Evolutionary conservation across 2,888 invertebrate genomes (phyloP).

Genomic region (Machimus rusticus): DNA sequence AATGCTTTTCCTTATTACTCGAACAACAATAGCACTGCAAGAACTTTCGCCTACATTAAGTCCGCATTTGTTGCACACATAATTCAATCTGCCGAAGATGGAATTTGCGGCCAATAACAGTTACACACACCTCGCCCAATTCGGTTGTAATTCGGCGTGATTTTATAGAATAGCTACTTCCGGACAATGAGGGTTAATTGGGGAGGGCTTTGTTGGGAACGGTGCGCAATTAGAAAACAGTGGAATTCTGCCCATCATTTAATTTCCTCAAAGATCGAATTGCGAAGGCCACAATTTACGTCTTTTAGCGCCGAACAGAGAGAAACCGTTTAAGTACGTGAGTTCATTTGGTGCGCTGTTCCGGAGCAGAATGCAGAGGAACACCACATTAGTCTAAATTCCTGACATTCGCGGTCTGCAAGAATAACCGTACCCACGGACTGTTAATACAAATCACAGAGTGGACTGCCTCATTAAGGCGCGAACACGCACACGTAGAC

Average conservation of each 20-base stretch:
- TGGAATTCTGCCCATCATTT: background rate
- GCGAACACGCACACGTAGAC: background rate
- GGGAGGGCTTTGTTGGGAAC: background rate
- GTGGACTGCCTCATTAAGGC: background rate
- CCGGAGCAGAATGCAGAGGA: background rate
- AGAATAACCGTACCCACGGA: slow-evolving; percentile 9
- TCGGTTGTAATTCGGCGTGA: background rate
- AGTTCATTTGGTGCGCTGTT: background rate
- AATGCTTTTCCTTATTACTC: background rate
- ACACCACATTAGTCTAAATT: background rate
- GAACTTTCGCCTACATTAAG: background rate
- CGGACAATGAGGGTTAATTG: background rate
- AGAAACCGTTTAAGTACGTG: slow-evolving; percentile 26
- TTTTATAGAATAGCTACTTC: background rate
- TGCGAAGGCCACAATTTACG: background rate
- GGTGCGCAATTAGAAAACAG: background rate
- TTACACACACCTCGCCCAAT: background rate
- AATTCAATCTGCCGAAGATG: background rate
- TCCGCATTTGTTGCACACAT: background rate
- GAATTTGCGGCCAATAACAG: background rate
- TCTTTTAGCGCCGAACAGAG: background rate
- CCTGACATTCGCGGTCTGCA: background rate
- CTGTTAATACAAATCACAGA: slow-evolving; percentile 12
- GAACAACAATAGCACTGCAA: background rate
- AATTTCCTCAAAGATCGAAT: background rate